Evolutionary conservation across 2,113 vertebrate genomes (phyloP).

Genomic region (human (Homo sapiens)): GRCh38 chr4:108697001-108697500

Average conservation of each 20-base stretch:
- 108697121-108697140: slow-evolving; percentile 72
- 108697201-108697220: slow-evolving; percentile 55
- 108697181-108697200: slow-evolving; percentile 72
- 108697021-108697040: slow-evolving; percentile 1
- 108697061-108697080: slow-evolving; percentile 29
- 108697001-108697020: slow-evolving; percentile 53
- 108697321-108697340: slow-evolving; percentile 56
- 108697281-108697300: slow-evolving; percentile 45
- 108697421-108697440: neutral
- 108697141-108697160: slow-evolving; percentile 72
- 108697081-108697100: slow-evolving; percentile 40
- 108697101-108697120: slow-evolving; percentile 56
- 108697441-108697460: neutral
- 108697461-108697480: neutral
- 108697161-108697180: slow-evolving; percentile 46
- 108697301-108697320: slow-evolving; percentile 58
- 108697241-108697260: slow-evolving; percentile 61
- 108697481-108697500: neutral
- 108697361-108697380: neutral
- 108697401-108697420: neutral
- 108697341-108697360: slow-evolving; percentile 26
- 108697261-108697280: slow-evolving; percentile 57
- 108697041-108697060: slow-evolving; percentile 43
- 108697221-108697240: slow-evolving; percentile 59
- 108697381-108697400: neutral